phyloP scores from a whole-genome alignment of 2,888 invertebrate species.

The Melieria omissa region DNA sequence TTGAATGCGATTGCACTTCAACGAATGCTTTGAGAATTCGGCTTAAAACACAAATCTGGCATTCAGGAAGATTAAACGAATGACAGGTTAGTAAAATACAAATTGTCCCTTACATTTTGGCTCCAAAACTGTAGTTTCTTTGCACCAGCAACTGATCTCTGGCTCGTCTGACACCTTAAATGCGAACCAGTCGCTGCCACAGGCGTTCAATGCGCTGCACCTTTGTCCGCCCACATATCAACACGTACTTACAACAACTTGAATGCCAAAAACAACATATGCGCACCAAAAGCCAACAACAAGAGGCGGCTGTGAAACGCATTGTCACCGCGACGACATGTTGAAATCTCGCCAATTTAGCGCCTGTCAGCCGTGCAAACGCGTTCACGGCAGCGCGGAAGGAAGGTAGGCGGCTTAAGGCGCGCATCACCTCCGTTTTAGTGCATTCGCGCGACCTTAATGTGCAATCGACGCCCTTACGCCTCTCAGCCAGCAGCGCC shows the following conservation, averaged over 20 bases:
- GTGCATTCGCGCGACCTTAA: conserved; percentile 22
- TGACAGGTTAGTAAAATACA: no score
- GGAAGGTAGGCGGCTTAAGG: not conserved
- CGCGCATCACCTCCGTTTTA: conserved; percentile 26
- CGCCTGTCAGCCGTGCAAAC: conserved; percentile 13
- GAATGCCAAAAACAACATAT: no score
- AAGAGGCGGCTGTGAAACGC: not conserved
- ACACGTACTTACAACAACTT: not conserved
- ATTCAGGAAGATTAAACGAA: no score
- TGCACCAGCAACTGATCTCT: no score
- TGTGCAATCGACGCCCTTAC: not conserved
- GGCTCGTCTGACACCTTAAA: no score
- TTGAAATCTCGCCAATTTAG: conserved; percentile 33
- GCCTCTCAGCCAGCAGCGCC: not conserved
- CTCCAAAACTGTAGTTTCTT: no score
- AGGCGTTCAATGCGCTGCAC: not conserved
- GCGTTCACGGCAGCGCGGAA: not conserved
- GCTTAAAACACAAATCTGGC: no score
- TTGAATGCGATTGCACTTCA: no score
- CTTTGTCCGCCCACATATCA: conserved; percentile 1
- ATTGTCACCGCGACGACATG: conserved; percentile 19
- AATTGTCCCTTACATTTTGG: no score
- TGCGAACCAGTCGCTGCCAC: not conserved
- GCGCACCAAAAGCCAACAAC: no score
- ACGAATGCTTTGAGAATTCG: no score